Base-by-base conservation (phyloP, 2,888 invertebrate species). In the Sminthurides aquaticus region DNA sequence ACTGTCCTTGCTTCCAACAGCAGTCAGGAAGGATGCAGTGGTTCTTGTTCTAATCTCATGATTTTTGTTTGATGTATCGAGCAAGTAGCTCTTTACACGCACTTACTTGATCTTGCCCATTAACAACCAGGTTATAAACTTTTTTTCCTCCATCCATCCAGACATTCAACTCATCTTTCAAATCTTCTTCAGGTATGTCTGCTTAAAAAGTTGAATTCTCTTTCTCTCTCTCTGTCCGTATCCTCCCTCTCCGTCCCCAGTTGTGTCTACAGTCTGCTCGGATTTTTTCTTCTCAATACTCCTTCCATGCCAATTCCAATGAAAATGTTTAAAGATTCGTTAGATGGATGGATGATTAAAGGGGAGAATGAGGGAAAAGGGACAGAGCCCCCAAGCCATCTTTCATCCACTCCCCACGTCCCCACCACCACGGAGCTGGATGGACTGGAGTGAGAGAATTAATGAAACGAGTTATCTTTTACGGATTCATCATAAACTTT, bases 331-430 rank as follows among this genome's bases (percentile, higher is more conserved):
- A 34, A 34, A 15, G 8, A 34, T 34, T 34, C 43, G 43, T 34
- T 34, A 34, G 43, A 34, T 34, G 43, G 43, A 34, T 34, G 43
- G 43, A 34, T 34, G 43, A 15, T 11, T 34, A 34, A 15, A 34
- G 5, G 43, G 15, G 5, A 11, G 15, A 34, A 34, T 5, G 43
- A 34, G 8, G 43, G 15, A 34, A 34, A 34, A 34, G 5, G 43
- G 43, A 34, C 43, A 34, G 43, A 34, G 43, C 49, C 49, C 57
- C 49, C 62, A 55, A 56, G 62, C 56, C 49, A 62, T 62, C 56
- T 62, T 62, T 62, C 62, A 62, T 62, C 56, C 56, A 62, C 56
- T 62, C 54, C 57, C 20, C 55, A 62, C 34, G 8, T n/a, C n/a
- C n/a, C n/a, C n/a, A n/a, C n/a, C n/a, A n/a, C n/a, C n/a, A n/a